Conservation (phyloP, 2,113 vertebrate species). For the Prunella fulvescens region DNA sequence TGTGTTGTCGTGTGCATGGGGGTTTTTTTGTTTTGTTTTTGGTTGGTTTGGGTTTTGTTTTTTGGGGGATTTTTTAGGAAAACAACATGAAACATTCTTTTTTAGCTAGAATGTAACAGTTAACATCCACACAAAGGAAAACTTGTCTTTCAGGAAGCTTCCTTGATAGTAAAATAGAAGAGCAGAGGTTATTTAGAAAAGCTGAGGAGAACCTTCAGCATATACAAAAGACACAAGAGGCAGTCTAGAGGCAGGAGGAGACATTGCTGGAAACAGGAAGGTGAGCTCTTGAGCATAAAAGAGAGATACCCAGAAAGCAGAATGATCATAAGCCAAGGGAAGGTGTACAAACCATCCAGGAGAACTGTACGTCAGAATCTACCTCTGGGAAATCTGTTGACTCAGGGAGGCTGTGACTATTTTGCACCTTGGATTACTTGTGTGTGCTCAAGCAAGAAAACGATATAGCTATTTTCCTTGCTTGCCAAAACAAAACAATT, state of each 20-base stretch:
- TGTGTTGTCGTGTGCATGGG: neutral
- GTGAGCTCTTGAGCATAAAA: neutral
- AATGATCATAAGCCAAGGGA: neutral
- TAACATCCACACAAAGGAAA: neutral
- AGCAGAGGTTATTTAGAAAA: neutral
- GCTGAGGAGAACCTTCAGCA: neutral
- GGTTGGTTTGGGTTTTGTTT: neutral
- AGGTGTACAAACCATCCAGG: neutral
- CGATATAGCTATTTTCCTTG: neutral
- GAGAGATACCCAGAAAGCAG: neutral
- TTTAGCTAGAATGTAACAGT: neutral
- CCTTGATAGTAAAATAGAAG: neutral
- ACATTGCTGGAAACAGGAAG: neutral
- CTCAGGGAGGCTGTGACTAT: neutral
- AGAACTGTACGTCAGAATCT: neutral
- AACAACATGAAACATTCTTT: neutral
- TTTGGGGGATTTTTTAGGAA: neutral
- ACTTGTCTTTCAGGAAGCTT: neutral
- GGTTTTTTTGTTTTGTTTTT: neutral
- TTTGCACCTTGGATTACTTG: slow-evolving; percentile 11
- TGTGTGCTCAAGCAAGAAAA: slow-evolving; percentile 41
- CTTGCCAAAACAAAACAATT: neutral
- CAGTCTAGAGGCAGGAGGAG: neutral
- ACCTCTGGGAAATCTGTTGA: slow-evolving; percentile 14
- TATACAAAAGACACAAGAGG: neutral